A percentile compares a stretch with the other conserved stretches of the same genome.
Evolutionary conservation across 2,797 vertebrate species (phyloP).

Genomic region (Psittacula echo): DNA sequence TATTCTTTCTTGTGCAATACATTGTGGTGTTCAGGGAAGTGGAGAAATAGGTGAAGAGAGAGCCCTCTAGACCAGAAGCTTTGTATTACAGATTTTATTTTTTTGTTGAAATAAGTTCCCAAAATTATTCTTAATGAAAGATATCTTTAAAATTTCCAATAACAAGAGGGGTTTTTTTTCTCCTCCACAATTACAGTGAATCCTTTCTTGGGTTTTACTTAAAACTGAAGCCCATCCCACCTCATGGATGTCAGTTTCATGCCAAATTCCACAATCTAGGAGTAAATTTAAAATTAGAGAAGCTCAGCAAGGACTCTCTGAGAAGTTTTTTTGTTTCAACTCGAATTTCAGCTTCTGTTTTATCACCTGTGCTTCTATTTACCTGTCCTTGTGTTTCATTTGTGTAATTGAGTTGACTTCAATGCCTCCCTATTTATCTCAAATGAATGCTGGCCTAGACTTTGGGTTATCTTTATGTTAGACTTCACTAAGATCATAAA

Average conservation of each 20-base stretch:
- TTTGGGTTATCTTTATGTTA: neutral
- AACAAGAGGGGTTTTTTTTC: neutral
- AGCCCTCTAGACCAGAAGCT: neutral
- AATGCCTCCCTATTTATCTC: neutral
- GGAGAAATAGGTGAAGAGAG: neutral
- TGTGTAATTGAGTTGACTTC: neutral
- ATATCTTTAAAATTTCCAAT: slow-evolving; percentile 14
- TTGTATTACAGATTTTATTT: slow-evolving; percentile 24
- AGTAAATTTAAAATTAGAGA: neutral
- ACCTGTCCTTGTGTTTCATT: neutral
- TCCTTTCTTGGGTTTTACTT: slow-evolving; percentile 40
- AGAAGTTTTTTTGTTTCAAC: neutral
- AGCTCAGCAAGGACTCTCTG: neutral
- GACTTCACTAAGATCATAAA: neutral
- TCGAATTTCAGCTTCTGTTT: neutral
- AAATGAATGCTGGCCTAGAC: neutral
- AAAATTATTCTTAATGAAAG: slow-evolving; percentile 49
- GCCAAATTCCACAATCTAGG: neutral
- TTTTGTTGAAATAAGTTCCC: slow-evolving; percentile 23
- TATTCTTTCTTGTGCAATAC: neutral
- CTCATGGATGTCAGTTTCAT: neutral
- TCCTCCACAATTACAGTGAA: slow-evolving; percentile 45
- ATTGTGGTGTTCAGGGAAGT: neutral
- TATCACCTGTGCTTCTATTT: neutral
- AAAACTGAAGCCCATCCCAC: neutral